phyloP scores from a whole-genome alignment of 2,797 vertebrate species.

The Cynodonichthys magdalenae region DNA sequence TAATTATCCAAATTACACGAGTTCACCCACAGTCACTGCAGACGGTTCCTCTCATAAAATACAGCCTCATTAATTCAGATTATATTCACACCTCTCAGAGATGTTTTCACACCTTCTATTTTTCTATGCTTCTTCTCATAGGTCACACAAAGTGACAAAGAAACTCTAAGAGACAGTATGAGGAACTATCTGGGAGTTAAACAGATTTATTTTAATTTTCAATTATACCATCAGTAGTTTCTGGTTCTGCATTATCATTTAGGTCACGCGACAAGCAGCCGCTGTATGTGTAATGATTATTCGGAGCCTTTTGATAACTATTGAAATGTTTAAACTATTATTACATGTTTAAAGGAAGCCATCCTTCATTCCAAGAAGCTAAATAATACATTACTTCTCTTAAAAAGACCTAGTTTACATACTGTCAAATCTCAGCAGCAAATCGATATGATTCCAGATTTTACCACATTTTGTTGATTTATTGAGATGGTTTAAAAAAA shows the following conservation, averaged over 20 bases:
- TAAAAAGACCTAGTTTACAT: neutral
- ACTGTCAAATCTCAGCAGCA: neutral
- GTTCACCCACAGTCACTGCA: slow-evolving; percentile 58
- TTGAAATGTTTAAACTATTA: neutral
- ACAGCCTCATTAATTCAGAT: slow-evolving; percentile 80
- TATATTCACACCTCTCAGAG: slow-evolving; percentile 76
- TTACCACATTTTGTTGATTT: neutral
- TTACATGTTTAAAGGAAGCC: neutral
- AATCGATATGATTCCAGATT: neutral
- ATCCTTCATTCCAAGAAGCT: neutral
- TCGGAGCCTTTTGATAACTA: too few species aligned
- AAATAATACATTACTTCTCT: neutral
- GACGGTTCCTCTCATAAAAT: slow-evolving; percentile 52
- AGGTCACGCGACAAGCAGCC: neutral
- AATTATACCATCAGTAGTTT: neutral
- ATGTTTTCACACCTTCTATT: slow-evolving; percentile 66
- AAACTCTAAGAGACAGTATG: slow-evolving; percentile 21
- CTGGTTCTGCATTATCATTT: neutral
- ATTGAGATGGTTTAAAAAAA: neutral
- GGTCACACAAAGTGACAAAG: slow-evolving; percentile 49
- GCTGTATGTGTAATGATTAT: neutral
- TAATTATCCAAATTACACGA: slow-evolving; percentile 70
- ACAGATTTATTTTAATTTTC: slow-evolving; percentile 1
- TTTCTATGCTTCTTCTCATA: slow-evolving; percentile 29
- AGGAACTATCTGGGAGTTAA: slow-evolving; percentile 20